phyloP scores from a whole-genome alignment of 53 echinoderm and acorn worm species.

The Patiria pectinifera region DNA sequence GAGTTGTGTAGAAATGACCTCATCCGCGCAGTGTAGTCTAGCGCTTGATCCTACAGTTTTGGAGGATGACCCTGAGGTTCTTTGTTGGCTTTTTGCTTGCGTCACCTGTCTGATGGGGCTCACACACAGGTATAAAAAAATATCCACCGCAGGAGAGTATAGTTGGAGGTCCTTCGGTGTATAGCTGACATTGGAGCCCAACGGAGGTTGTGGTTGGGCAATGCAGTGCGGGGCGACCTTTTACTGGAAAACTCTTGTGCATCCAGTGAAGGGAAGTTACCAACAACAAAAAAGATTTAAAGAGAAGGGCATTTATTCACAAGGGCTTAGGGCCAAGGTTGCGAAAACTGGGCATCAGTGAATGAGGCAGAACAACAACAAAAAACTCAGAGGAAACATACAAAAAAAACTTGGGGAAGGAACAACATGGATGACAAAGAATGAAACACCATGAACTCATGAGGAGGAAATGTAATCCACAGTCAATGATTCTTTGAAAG shows the following conservation, averaged over 20 bases:
- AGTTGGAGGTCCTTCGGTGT: neutral
- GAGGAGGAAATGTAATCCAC: neutral
- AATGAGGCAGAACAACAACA: neutral
- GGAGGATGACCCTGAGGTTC: slow-evolving; percentile 57
- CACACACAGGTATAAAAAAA: neutral
- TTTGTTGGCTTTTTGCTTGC: slow-evolving; percentile 41
- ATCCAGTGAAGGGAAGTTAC: neutral
- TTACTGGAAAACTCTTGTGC: neutral
- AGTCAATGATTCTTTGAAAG: neutral
- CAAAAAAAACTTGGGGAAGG: neutral
- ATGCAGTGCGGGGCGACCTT: neutral
- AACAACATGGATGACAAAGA: neutral
- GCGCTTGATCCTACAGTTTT: neutral
- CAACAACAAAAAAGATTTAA: neutral
- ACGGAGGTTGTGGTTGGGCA: neutral
- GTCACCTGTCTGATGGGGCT: slow-evolving; percentile 47
- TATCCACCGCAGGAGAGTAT: neutral
- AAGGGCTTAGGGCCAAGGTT: slow-evolving; percentile 10
- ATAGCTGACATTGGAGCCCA: neutral
- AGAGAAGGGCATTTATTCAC: slow-evolving; percentile 4
- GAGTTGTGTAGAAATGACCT: slow-evolving; percentile 9
- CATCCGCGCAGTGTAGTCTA: slow-evolving; percentile 24
- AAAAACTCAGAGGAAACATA: neutral
- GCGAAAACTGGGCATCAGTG: neutral
- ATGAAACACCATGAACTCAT: slow-evolving; percentile 12